Percentiles rank a stretch among this genome's conserved stretches.
These are phyloP conservation scores for Tachuris rubrigastra DNA, from an alignment of 2,113 vertebrate genomes.

Conservation along the genomic window DNA sequence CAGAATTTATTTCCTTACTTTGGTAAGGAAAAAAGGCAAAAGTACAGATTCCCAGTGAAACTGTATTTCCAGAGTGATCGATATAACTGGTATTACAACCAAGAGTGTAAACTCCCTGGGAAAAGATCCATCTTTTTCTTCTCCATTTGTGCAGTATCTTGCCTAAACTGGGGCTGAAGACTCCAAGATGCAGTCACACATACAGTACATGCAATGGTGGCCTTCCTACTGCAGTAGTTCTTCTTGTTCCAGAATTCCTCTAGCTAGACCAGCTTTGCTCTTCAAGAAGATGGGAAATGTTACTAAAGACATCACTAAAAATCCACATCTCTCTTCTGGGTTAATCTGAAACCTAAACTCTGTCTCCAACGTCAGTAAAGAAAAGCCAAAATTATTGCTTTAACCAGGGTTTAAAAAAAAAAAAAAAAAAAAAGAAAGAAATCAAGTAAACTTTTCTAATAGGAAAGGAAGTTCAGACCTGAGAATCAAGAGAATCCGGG, in stretches of 20 bases:
- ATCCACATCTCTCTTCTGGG: background rate
- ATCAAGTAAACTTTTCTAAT: background rate
- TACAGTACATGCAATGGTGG: background rate
- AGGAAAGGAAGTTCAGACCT: background rate
- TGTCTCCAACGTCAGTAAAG: background rate
- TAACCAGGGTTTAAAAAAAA: background rate
- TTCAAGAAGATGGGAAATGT: background rate
- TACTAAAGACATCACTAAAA: background rate
- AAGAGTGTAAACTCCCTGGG: background rate
- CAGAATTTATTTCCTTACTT: background rate
- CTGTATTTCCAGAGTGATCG: background rate
- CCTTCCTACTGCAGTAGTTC: background rate
- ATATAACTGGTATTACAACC: background rate
- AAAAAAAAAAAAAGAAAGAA: background rate
- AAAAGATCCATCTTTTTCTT: background rate
- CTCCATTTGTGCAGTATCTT: background rate
- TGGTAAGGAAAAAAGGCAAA: background rate
- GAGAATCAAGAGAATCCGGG: rapidly evolving
- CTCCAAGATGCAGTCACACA: background rate
- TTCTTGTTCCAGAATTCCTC: background rate
- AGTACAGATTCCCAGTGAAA: background rate
- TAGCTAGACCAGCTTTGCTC: background rate
- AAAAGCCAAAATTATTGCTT: background rate
- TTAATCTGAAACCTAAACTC: background rate
- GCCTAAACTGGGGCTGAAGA: background rate